A percentile compares a stretch with the other conserved stretches of the same genome.
phyloP scores from a whole-genome alignment of 2,888 invertebrate species.

The Macropis europaea region DNA sequence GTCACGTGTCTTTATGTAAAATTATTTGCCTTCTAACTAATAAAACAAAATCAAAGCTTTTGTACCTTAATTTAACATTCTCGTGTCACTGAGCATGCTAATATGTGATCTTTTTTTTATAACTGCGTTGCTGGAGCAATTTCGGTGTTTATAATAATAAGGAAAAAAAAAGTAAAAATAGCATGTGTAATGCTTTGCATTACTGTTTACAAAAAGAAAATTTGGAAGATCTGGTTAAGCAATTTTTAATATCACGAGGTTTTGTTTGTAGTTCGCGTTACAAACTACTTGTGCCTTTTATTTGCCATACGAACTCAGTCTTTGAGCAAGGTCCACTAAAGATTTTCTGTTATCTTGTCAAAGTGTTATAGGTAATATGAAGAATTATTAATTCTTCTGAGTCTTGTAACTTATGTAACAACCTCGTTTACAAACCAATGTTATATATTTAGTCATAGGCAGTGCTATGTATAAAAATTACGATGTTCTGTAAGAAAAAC shows the following conservation, averaged over 20 bases:
- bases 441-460: conserved; percentile 61
- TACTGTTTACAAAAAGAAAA: conserved; percentile 17
- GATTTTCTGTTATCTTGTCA: conserved; percentile 17
- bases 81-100: conserved; percentile 34
- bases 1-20: conserved; percentile 21
- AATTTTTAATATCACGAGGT: conserved; percentile 12
- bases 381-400: conserved; percentile 25
- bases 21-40: conserved; percentile 18
- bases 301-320: conserved; percentile 8
- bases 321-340: background rate
- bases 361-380: conserved; percentile 34
- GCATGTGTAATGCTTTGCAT: conserved; percentile 36
- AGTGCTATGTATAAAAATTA: conserved; percentile 59
- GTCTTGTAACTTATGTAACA: conserved; percentile 28
- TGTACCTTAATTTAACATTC: conserved; percentile 42
- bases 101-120: conserved; percentile 41
- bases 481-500: conserved; percentile 36
- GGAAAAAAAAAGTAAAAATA: background rate
- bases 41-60: conserved; percentile 31
- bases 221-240: background rate
- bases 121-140: conserved; percentile 15
- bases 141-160: conserved; percentile 27
- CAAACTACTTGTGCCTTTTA: conserved; percentile 41
- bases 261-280: conserved; percentile 38
- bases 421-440: conserved; percentile 44